Percentiles rank a stretch among this genome's conserved stretches.
Evolutionary conservation across 2,888 invertebrate species (phyloP).

Genomic region (Campopleginae sp.): DNA sequence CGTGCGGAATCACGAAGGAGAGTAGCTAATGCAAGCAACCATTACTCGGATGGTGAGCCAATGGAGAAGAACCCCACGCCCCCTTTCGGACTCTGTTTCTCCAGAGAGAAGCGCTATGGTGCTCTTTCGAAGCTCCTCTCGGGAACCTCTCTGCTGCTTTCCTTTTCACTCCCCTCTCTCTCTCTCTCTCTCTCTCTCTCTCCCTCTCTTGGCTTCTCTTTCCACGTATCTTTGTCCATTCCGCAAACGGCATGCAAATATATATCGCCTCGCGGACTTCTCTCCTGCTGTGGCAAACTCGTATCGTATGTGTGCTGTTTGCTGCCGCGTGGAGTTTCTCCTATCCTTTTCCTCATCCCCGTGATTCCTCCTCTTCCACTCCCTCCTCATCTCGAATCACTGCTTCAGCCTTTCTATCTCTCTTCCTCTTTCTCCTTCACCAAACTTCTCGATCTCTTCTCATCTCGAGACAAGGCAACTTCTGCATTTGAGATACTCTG

Average conservation of each 20-base stretch:
- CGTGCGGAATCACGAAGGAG: conserved; percentile 70
- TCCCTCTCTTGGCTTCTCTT: background rate
- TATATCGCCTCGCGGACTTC: conserved; percentile 72
- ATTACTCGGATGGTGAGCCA: conserved; percentile 84
- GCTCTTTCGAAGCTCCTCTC: conserved; percentile 47
- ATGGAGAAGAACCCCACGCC: conserved; percentile 84
- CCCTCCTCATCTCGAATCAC: conserved; percentile 28
- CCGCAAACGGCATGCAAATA: conserved; percentile 82
- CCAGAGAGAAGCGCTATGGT: conserved; percentile 39
- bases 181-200: conserved; percentile 21
- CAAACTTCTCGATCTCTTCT: conserved; percentile 62
- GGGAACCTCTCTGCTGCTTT: conserved; percentile 35
- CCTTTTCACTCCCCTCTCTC: conserved; percentile 40
- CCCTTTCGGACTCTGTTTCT: conserved; percentile 78
- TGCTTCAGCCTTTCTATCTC: conserved; percentile 39
- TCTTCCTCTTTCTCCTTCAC: conserved; percentile 47
- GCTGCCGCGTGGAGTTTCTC: conserved; percentile 49
- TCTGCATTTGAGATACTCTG: conserved; percentile 65
- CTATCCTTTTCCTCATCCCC: conserved; percentile 50
- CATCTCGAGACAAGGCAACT: conserved; percentile 64
- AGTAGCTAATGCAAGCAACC: conserved; percentile 83
- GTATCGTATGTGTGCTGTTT: conserved; percentile 60
- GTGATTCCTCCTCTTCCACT: conserved; percentile 35
- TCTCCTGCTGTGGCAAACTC: conserved; percentile 66
- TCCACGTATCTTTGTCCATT: conserved; percentile 65